phyloP scores from a whole-genome alignment of 2,888 invertebrate genomes.

The Nasonovia ribisnigri region DNA sequence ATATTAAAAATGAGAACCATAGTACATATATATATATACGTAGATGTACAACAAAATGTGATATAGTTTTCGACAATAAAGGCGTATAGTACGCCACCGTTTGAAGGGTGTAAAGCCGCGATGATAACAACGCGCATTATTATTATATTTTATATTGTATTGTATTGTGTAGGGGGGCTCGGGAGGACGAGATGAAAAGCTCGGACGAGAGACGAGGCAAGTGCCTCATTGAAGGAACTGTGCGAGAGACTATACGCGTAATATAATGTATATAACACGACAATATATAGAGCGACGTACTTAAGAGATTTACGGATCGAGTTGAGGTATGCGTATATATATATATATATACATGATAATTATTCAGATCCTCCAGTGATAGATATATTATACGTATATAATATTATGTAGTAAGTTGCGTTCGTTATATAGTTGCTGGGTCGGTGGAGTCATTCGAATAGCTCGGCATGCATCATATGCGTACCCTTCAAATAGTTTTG shows the following conservation, averaged over 20 bases:
- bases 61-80: background rate
- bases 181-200: background rate
- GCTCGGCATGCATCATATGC: background rate
- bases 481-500: background rate
- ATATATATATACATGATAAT: background rate
- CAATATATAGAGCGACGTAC: background rate
- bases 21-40: background rate
- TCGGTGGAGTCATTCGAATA: background rate
- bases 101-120: slow-evolving; percentile 8
- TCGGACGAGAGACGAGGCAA: slow-evolving; percentile 8
- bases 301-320: slow-evolving; percentile 12
- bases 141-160: slow-evolving; percentile 15
- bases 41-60: background rate
- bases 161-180: background rate
- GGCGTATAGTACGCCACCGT: background rate
- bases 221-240: background rate
- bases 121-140: background rate
- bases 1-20: background rate
- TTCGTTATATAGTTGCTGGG: background rate
- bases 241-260: background rate
- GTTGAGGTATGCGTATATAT: background rate
- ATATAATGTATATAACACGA: background rate
- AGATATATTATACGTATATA: background rate
- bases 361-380: background rate
- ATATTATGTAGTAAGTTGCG: background rate